A percentile compares a stretch with the other conserved stretches of the same genome.
These are phyloP conservation scores for Aulostomus chinensis DNA, from an alignment of 2,797 vertebrate genomes.

Conservation along the genomic window DNA sequence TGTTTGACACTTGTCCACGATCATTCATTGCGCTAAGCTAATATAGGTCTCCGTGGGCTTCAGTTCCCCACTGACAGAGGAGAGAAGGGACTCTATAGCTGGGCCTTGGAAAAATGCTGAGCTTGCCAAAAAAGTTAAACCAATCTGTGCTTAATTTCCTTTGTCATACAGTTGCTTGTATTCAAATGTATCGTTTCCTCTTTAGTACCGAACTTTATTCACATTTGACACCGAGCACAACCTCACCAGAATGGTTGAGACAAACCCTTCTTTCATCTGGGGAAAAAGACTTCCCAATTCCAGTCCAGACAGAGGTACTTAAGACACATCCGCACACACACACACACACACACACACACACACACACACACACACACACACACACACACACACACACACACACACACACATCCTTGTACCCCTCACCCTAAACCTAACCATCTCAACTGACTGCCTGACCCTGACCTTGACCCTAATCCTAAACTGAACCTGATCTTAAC, in stretches of 20 bases:
- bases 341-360: neutral
- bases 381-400: conserved; percentile 5
- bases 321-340: conserved; percentile 1
- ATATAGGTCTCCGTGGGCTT: too few species aligned
- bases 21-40: too few species aligned
- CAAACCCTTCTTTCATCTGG: conserved; percentile 84
- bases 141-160: too few species aligned
- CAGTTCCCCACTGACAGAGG: too few species aligned
- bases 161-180: neutral
- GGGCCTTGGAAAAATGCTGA: too few species aligned
- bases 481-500: too few species aligned
- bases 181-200: neutral
- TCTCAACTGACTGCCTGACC: too few species aligned
- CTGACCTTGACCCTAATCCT: too few species aligned
- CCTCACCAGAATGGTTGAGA: neutral
- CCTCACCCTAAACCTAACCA: too few species aligned
- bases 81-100: too few species aligned
- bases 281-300: conserved; percentile 79
- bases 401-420: neutral
- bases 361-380: neutral
- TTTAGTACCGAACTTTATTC: conserved; percentile 81
- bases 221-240: conserved; percentile 82
- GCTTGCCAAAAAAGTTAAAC: too few species aligned
- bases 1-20: too few species aligned
- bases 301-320: conserved; percentile 53